Percentiles rank a stretch among this genome's conserved stretches.
These are phyloP conservation scores for Crotalus tigris DNA, from an alignment of 2,113 vertebrate genomes.

Conservation along the genomic window DNA sequence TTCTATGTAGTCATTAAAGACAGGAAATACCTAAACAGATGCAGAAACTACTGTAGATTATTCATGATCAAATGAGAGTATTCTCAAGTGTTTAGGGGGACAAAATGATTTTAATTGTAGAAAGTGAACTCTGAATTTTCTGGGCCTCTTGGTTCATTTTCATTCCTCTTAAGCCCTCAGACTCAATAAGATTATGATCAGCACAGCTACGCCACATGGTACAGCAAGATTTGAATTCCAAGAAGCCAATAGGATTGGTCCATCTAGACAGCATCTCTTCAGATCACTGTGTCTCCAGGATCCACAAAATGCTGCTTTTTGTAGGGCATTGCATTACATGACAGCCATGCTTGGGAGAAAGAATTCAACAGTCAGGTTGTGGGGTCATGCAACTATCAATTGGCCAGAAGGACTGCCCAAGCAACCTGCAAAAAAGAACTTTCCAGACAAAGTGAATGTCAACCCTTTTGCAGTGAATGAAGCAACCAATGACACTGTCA, in stretches of 20 bases:
- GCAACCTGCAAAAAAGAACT: constrained; percentile 20
- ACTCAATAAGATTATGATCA: constrained; percentile 59
- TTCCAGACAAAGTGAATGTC: constrained; percentile 53
- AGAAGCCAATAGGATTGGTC: not conserved
- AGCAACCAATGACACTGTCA: constrained; percentile 49
- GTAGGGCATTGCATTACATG: constrained; percentile 57
- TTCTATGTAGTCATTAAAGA: not conserved
- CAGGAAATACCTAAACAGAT: not conserved
- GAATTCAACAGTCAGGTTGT: constrained; percentile 29
- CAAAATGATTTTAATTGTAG: not conserved
- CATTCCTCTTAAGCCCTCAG: constrained; percentile 48
- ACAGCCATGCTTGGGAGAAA: constrained; percentile 21
- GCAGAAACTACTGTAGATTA: not conserved
- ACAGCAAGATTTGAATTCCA: constrained; percentile 15
- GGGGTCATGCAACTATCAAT: not conserved
- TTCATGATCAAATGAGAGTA: not conserved
- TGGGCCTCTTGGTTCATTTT: not conserved
- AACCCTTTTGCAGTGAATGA: constrained; percentile 52
- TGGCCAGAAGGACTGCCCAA: constrained; percentile 45
- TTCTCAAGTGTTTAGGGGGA: not conserved
- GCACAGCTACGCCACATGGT: constrained; percentile 56
- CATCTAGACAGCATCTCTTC: constrained; percentile 51
- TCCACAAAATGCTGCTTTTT: constrained; percentile 39
- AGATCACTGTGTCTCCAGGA: constrained; percentile 53
- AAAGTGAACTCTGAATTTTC: not conserved